Percentiles rank a stretch among this genome's conserved stretches.
These are phyloP conservation scores for Anas platyrhynchos DNA, from an alignment of 2,113 vertebrate species.

Conservation along the genomic window DNA sequence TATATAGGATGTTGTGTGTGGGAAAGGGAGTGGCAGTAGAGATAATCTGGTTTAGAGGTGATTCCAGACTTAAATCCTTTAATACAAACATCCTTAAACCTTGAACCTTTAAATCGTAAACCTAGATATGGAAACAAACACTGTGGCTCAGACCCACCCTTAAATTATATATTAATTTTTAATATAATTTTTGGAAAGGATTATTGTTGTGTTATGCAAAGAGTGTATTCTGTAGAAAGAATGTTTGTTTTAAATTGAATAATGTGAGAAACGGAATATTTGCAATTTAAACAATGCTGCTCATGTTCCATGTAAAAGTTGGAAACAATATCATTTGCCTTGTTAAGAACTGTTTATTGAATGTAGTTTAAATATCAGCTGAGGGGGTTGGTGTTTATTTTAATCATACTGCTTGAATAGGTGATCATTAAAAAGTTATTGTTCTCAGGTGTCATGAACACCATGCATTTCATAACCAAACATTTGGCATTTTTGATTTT, in stretches of 20 bases:
- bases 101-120: not conserved
- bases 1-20: not conserved
- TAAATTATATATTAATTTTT: slow-evolving; percentile 1
- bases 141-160: not conserved
- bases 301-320: not conserved
- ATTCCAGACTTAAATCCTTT: not conserved
- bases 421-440: slow-evolving; percentile 19
- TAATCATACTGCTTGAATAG: not conserved
- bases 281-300: not conserved
- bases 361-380: slow-evolving; percentile 22
- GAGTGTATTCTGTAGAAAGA: slow-evolving; percentile 1
- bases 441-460: not conserved
- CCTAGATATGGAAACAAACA: not conserved
- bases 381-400: slow-evolving; percentile 11
- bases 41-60: not conserved
- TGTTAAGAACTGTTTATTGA: slow-evolving; percentile 43
- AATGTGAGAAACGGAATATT: slow-evolving; percentile 31
- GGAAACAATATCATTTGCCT: slow-evolving; percentile 8
- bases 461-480: not conserved
- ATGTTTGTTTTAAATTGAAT: slow-evolving; percentile 44
- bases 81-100: slow-evolving; percentile 9
- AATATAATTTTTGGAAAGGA: slow-evolving; percentile 17
- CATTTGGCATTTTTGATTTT: not conserved
- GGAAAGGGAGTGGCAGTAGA: slow-evolving; percentile 18
- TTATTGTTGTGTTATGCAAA: not conserved